Base-by-base conservation (phyloP, 1,140 invertebrate species). In the Lepidurus packardi region DNA sequence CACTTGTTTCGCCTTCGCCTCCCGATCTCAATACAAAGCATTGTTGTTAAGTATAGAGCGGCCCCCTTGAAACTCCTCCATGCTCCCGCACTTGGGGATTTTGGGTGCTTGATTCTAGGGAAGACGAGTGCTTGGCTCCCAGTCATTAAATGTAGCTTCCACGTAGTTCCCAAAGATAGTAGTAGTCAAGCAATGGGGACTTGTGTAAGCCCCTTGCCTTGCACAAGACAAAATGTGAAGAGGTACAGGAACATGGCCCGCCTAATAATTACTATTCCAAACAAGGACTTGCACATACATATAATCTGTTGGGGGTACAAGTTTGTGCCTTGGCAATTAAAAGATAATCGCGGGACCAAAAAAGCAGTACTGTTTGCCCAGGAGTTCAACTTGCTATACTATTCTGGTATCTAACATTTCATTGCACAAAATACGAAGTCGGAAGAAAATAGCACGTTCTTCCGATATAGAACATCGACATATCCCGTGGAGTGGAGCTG, bases 121-220 rank as follows among this genome's bases (percentile, higher is more conserved):
- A 65, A 21, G 53, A 65, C 53, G 21, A 65, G 53, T 65, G 53
- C 16, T 34, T 65, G 53, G 53, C 53, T 65, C 53, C 16, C 53
- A n/a, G 53, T 65, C 53, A 65, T 65, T 65, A 65, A 65, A 65
- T 65, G 21, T 13, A 65, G 53, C 53, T 65, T 65, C 34, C 53
- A 65, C 53, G 53, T 65, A 65, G 53, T 65, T 65, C 16, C 53
- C 13, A 21, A 21, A 65, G 53, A 65, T 65, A 65, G 53, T 21
- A 65, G 53, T 65, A 13, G 53, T n/a, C 53, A 21, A 21, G 34
- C 34, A 34, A 65, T 65, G 53, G 53, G 53, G 53, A 65, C 53
- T 65, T 65, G 53, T 21, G 21, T 21, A 65, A 65, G 13, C 53
- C 53, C 53, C 4, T 65, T 65, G 53, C 53, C 53, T 21, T 16